phyloP scores from a whole-genome alignment of 30 jellyfish, hydroid and myxozoan genomes.

The Cassiopea xamachana region DNA sequence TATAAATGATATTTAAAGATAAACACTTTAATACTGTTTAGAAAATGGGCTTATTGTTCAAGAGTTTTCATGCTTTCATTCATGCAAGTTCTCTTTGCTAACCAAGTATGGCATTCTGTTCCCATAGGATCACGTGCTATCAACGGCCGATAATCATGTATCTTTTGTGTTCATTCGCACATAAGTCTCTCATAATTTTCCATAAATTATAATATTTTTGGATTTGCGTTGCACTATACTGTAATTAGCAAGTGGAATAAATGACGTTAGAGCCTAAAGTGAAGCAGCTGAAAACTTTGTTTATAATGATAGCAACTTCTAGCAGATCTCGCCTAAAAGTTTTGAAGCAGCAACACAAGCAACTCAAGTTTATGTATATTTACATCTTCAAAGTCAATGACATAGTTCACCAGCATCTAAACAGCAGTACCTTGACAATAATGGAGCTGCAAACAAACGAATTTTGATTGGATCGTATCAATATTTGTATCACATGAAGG shows the following conservation, averaged over 20 bases:
- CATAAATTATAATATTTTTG: conserved; percentile 40
- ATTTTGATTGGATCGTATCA: not conserved
- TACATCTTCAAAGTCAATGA: not conserved
- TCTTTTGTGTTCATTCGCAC: not conserved
- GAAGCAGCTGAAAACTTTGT: conserved; percentile 34
- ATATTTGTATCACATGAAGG: too few relatives aligned
- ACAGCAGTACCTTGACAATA: not conserved
- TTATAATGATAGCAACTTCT: not conserved
- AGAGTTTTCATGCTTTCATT: too few relatives aligned
- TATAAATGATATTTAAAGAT: too few relatives aligned
- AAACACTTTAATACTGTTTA: too few relatives aligned
- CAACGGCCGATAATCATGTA: too few relatives aligned
- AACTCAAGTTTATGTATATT: not conserved
- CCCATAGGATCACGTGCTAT: too few relatives aligned
- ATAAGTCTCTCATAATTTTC: conserved; percentile 25
- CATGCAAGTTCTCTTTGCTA: too few relatives aligned
- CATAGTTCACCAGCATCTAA: not conserved
- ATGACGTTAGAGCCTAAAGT: conserved; percentile 18
- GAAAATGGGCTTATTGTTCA: too few relatives aligned
- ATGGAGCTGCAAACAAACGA: not conserved
- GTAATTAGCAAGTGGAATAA: conserved; percentile 11
- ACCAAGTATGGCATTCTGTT: too few relatives aligned
- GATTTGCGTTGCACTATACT: not conserved
- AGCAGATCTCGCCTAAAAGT: conserved; percentile 9
- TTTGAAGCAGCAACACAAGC: not conserved